phyloP scores from a whole-genome alignment of 2,797 vertebrate genomes.

The Echeneis naucrates region DNA sequence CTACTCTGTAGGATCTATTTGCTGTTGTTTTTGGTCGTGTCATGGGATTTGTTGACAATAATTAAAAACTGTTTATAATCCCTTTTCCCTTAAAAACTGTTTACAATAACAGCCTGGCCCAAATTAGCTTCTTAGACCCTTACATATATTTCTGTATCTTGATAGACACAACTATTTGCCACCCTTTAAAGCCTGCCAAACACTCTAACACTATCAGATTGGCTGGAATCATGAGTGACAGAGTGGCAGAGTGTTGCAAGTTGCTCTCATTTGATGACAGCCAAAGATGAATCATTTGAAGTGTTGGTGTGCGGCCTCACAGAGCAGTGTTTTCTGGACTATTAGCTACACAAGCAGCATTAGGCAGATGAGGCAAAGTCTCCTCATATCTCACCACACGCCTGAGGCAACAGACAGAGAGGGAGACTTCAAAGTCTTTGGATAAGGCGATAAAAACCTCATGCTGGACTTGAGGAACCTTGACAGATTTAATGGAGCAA shows the following conservation, averaged over 20 bases:
- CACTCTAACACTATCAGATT: constrained; percentile 48
- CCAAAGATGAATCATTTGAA: constrained; percentile 79
- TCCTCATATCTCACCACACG: constrained; percentile 73
- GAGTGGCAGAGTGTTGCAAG: constrained; percentile 57
- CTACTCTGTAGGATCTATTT: constrained; percentile 1
- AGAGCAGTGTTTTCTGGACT: constrained; percentile 81
- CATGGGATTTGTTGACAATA: neutral
- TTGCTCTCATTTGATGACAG: constrained; percentile 67
- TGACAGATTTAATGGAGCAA: constrained; percentile 60
- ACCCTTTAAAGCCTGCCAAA: constrained; percentile 55
- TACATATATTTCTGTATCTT: constrained; percentile 1
- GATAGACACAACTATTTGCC: constrained; percentile 12
- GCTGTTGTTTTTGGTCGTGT: constrained; percentile 1
- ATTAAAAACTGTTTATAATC: neutral
- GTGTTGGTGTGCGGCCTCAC: constrained; percentile 66
- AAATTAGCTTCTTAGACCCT: neutral
- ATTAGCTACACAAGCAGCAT: constrained; percentile 86
- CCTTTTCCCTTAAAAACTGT: neutral
- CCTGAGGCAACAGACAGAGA: constrained; percentile 72
- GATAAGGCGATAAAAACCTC: constrained; percentile 72
- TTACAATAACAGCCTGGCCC: neutral
- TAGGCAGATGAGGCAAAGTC: constrained; percentile 78
- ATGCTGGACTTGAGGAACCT: constrained; percentile 68
- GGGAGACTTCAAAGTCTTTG: constrained; percentile 73
- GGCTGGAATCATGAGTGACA: constrained; percentile 67